phyloP scores from a whole-genome alignment of 2,888 invertebrate species.

The Stramonita haemastoma region DNA sequence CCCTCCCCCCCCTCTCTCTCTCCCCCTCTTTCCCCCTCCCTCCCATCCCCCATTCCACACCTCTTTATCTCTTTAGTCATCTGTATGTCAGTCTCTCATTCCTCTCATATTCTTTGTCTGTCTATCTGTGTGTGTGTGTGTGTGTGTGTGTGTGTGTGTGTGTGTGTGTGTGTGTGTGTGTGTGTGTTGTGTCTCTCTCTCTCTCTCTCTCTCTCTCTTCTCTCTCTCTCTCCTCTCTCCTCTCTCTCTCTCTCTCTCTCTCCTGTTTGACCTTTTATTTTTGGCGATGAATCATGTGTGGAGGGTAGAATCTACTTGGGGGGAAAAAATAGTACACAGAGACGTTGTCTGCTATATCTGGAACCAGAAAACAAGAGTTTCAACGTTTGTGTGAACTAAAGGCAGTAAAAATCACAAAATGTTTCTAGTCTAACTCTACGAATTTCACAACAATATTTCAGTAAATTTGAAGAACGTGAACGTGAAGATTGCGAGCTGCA shows the following conservation, averaged over 20 bases:
- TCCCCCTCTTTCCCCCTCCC: constrained; percentile 25
- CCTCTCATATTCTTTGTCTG: not conserved
- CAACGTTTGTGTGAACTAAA: not conserved
- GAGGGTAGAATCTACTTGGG: not conserved
- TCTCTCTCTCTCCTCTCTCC: constrained; percentile 27
- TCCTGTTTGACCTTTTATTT: too few species aligned
- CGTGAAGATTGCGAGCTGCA: not conserved
- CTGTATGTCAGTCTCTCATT: too few species aligned
- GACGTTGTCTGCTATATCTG: too few species aligned
- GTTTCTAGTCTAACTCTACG: not conserved
- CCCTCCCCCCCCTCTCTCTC: constrained; percentile 36
- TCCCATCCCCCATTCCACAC: not conserved
- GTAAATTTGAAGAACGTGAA: not conserved
- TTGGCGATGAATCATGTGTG: not conserved
- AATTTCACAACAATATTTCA: not conserved
- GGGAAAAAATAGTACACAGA: not conserved
- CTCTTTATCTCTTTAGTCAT: not conserved
- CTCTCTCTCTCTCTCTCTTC: not conserved
- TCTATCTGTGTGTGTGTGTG: not conserved
- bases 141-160: constrained; percentile 14
- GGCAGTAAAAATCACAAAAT: not conserved
- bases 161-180: not conserved
- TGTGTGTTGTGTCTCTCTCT: not conserved
- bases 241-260: not conserved
- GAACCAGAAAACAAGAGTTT: not conserved